These are phyloP conservation scores for Mesocentrotus franciscanus DNA, from an alignment of 53 echinoderm and acorn worm species.

Conservation along the genomic window DNA sequence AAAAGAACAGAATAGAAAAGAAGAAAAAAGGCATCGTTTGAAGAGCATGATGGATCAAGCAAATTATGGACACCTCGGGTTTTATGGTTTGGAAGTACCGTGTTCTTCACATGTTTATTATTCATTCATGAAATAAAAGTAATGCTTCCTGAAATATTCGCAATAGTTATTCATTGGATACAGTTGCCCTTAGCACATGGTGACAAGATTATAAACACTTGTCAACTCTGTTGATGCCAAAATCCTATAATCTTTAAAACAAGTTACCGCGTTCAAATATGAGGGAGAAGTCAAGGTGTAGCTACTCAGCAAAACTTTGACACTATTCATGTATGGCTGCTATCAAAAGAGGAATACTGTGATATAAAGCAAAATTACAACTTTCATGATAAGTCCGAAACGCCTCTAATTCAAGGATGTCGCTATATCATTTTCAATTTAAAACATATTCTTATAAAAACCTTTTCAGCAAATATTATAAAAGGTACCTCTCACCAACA, in stretches of 20 bases:
- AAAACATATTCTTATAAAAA: no score
- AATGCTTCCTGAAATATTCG: not conserved
- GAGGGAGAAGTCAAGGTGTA: not conserved
- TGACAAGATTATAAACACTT: conserved; percentile 17
- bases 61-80: not conserved
- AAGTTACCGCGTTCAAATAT: not conserved
- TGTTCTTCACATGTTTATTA: not conserved
- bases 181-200: not conserved
- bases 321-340: no score
- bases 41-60: no score
- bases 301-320: no score
- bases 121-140: not conserved
- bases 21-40: no score
- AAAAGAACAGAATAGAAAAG: not conserved
- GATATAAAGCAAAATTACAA: no score
- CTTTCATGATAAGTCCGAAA: no score
- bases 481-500: no score
- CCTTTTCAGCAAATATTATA: no score
- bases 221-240: conserved; percentile 13
- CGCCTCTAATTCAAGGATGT: no score
- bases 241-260: not conserved
- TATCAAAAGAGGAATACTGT: no score
- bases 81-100: not conserved
- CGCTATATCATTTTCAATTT: no score
- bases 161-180: not conserved